These are phyloP conservation scores for Volucella inanis DNA, from an alignment of 2,888 invertebrate genomes.

Conservation along the genomic window DNA sequence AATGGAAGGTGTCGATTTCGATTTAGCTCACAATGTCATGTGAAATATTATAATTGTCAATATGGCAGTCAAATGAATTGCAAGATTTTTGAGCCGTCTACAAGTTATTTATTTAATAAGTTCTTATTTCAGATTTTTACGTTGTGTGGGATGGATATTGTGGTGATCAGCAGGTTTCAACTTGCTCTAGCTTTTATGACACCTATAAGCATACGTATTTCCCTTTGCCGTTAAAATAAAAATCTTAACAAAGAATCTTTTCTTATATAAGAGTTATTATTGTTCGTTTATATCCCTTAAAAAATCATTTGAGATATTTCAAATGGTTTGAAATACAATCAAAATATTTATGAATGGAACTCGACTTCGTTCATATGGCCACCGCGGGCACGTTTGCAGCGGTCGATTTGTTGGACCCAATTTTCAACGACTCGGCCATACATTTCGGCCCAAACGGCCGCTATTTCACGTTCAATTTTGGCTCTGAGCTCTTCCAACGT, in stretches of 20 bases:
- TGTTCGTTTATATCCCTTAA: too few species aligned
- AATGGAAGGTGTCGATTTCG: slow-evolving; percentile 49
- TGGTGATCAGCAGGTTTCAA: not conserved
- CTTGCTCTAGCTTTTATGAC: slow-evolving; percentile 10
- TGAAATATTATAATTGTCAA: slow-evolving; percentile 50
- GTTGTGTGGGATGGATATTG: not conserved
- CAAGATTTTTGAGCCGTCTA: slow-evolving; percentile 8
- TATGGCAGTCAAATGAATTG: slow-evolving; percentile 3
- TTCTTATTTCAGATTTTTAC: slow-evolving; percentile 5
- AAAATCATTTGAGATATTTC: too few species aligned
- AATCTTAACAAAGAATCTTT: not conserved
- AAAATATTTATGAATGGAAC: too few species aligned
- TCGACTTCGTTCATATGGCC: too few species aligned
- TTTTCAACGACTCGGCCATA: too few species aligned
- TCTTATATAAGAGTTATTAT: too few species aligned
- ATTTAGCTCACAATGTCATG: slow-evolving; percentile 40
- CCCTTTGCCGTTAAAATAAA: not conserved
- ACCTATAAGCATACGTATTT: slow-evolving; percentile 13
- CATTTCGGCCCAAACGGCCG: too few species aligned
- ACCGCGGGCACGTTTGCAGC: too few species aligned
- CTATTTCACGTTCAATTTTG: too few species aligned
- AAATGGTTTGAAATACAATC: too few species aligned
- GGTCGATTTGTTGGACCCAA: too few species aligned
- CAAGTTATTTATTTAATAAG: not conserved
- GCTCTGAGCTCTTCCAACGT: too few species aligned